Evolutionary conservation across 2,797 vertebrate species (phyloP), one percentile per base, ranked within the genome.

Genomic region (Sylvia borin): DNA sequence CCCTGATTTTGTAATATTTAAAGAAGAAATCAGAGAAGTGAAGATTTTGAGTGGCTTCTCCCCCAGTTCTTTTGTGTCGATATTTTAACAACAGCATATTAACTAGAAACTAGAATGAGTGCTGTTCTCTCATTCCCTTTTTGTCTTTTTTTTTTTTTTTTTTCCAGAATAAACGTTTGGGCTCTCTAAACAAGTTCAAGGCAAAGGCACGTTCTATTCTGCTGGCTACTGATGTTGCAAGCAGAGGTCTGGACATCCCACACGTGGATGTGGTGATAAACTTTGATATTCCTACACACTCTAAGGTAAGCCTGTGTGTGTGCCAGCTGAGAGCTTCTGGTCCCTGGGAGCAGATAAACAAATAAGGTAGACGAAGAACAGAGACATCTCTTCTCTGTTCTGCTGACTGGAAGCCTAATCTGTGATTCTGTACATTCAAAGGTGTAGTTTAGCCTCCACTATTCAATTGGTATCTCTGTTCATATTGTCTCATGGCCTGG

Each of bases 271-370:
- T 99, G 5, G 99, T 99, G 90, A 99, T 99, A 93, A 99, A 99
- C 98, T 99, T 99, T 38, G 99, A 99, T 98, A 99, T 99, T 97
- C 99, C 99, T 80, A 99, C 99, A 0, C 99, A 99, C 95, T 99
- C 99, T 19, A 99, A 99, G 99, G 99, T 99, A 67, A 96, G 97
- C 67, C 53, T 42, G 26, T 7, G 21, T 98, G 90, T 97, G 98
- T 95, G 98, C 97, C 86, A 98, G 20, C 45, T 47, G 54, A 54
- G 48, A 57, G 8, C 40, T 80, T 38, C 72, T 73, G 60, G 43
- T 80, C 51, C 73, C 20, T 1, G 0, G 9, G 9, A 54, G 17
- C 12, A 62, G 54, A 18, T 51, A 38, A 25, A 58, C 38, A 48
- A 29, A 57, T 36, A 61, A 72, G 29, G 20, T 78, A 20, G 32